Evolutionary conservation across 2,113 vertebrate species (phyloP).

Genomic region (Amia ocellicauda): DNA sequence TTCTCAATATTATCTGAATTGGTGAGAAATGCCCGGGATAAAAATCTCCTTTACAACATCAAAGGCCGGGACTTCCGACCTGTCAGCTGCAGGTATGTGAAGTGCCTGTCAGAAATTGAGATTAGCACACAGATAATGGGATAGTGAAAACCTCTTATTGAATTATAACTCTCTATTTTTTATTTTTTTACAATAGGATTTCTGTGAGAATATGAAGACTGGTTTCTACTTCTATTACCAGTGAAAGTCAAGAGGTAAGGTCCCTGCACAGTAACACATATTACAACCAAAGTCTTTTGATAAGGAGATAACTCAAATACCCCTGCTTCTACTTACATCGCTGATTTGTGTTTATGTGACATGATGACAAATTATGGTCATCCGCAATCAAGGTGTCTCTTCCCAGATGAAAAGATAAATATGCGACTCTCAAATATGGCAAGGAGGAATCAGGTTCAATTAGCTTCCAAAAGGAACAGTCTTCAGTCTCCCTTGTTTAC

Average conservation of each 20-base stretch:
- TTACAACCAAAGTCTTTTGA: too few species aligned
- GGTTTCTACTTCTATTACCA: conserved; percentile 29
- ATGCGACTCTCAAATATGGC: too few species aligned
- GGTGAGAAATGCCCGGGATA: conserved; percentile 76
- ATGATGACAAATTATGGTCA: too few species aligned
- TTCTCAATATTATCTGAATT: conserved; percentile 68
- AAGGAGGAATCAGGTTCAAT: too few species aligned
- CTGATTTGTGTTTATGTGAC: too few species aligned
- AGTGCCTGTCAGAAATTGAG: conserved; percentile 64
- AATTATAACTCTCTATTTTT: conserved; percentile 23
- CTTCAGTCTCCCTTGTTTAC: too few species aligned
- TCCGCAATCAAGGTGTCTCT: too few species aligned
- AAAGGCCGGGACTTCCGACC: conserved; percentile 69
- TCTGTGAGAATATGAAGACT: conserved; percentile 39
- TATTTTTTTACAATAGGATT: conserved; percentile 42
- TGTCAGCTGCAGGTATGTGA: conserved; percentile 67
- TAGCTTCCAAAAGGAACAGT: too few species aligned
- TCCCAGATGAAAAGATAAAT: too few species aligned
- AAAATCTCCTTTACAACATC: conserved; percentile 79
- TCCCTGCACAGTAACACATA: too few species aligned
- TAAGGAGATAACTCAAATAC: too few species aligned
- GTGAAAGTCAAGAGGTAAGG: background rate
- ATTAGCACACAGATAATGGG: conserved; percentile 69
- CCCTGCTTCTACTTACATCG: too few species aligned
- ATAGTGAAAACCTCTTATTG: conserved; percentile 45